Base-by-base conservation (phyloP, 2,888 invertebrate species). In the Alloplasta piceator region DNA sequence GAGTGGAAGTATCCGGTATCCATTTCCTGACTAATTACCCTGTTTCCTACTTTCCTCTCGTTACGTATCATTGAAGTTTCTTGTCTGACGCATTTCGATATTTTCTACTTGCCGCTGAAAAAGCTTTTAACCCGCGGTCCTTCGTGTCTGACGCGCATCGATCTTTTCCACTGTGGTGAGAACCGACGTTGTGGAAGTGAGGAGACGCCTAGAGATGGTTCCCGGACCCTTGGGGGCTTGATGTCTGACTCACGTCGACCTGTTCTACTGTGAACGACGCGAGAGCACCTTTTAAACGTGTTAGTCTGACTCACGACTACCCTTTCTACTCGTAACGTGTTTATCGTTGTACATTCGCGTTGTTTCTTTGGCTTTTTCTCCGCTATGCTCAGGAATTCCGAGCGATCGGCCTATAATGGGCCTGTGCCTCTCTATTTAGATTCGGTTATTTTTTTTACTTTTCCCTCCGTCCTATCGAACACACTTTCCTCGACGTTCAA, bases 1-100 rank as follows among this genome's bases (percentile, higher is more conserved):
- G 71, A 80, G 75, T 70, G 66, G 63, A 80, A 75, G 66, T 66
- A 61, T 66, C 79, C 36, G 43, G 64, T 70, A 64, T 64, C 41
- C 74, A 70, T 48, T 6, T 12, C 16, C 43, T n/a, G 68, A 38
- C 38, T 56, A 63, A 46, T 68, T 26, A n/a, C 39, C 9, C 39
- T 6, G 12, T 72, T 60, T 60, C n/a, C n/a, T n/a, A 6, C 38
- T n/a, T 36, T 6, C 52, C 50, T 52, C 66, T 50, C 52, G 50
- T 58, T 55, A 50, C 7, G 12, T 36, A n/a, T 43, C 39, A 14
- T 73, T 63, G 12, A 26, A 39, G 67, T 63, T 61, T 16, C 48
- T 14, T 36, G 26, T 50, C 48, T 12, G 56, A 58, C 41, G 50
- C 60, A 36, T 61, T 68, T 63, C 9, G 39, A 70, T 46, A 12